These are phyloP conservation scores for Pseudochirops corinnae DNA, from an alignment of 2,797 vertebrate species.

Conservation along the genomic window DNA sequence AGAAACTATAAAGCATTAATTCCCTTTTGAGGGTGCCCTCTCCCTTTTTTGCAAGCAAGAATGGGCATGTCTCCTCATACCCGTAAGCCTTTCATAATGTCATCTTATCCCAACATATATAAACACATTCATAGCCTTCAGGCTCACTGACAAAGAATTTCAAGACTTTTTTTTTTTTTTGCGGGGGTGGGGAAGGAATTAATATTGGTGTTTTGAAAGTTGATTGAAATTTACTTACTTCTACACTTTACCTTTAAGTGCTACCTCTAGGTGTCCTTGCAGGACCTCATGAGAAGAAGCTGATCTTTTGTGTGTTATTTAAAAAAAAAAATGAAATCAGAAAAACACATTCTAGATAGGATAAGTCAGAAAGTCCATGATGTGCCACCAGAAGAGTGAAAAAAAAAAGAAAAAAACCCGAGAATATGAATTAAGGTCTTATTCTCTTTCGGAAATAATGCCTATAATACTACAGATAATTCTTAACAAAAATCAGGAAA, in stretches of 20 bases:
- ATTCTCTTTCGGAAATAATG: constrained; percentile 15
- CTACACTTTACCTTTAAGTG: constrained; percentile 25
- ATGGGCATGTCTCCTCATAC: neutral
- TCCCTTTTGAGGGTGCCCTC: neutral
- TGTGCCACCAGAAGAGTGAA: neutral
- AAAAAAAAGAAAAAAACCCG: neutral
- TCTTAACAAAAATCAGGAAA: neutral
- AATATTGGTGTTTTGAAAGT: neutral
- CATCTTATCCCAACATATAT: neutral
- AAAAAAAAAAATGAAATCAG: neutral
- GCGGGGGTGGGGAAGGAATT: neutral
- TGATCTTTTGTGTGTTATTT: neutral
- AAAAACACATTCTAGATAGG: neutral
- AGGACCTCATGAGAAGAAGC: constrained; percentile 31
- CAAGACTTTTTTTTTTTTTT: neutral
- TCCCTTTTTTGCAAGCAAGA: neutral
- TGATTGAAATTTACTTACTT: neutral
- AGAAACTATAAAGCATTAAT: neutral
- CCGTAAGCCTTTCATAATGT: neutral
- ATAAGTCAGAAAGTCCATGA: neutral
- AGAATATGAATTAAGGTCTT: constrained; percentile 19
- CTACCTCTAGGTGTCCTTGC: constrained; percentile 66
- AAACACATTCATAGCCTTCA: neutral
- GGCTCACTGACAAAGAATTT: neutral
- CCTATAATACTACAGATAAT: neutral